Conservation (phyloP, 2,797 vertebrate species). For the Pantherophis alleghaniensis region DNA sequence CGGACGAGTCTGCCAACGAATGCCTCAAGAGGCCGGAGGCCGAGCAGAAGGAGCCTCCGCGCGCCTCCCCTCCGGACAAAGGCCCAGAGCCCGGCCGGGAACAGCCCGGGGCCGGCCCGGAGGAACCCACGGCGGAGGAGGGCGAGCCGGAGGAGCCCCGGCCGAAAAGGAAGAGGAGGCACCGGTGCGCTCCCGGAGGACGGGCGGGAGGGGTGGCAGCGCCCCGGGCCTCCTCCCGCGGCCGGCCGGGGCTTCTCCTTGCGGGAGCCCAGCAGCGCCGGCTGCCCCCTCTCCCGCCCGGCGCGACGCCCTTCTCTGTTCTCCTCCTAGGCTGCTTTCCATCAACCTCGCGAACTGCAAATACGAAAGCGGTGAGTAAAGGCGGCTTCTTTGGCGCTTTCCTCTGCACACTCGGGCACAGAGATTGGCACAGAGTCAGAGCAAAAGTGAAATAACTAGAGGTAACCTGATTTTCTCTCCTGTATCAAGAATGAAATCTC, state of each 20-base stretch:
- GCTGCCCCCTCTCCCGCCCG: not conserved
- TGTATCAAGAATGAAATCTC: not conserved
- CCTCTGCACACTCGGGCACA: not conserved
- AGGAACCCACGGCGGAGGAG: not conserved
- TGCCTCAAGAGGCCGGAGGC: constrained; percentile 29
- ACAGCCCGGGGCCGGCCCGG: not conserved
- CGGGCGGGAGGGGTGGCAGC: not conserved
- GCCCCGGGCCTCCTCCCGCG: no score
- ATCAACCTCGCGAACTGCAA: constrained; percentile 75
- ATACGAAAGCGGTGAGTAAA: constrained; percentile 76
- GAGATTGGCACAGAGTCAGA: not conserved
- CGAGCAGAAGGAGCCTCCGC: not conserved
- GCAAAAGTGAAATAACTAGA: not conserved
- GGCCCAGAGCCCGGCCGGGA: not conserved
- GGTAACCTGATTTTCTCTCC: not conserved
- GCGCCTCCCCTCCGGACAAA: constrained; percentile 10
- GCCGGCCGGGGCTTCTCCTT: not conserved
- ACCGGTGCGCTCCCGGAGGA: constrained; percentile 47
- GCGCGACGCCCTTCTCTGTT: constrained; percentile 30
- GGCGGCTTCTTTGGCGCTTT: not conserved
- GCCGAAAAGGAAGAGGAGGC: constrained; percentile 60
- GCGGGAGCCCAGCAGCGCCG: not conserved
- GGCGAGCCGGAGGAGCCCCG: constrained; percentile 33
- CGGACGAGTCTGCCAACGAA: constrained; percentile 48
- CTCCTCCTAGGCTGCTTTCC: constrained; percentile 65